phyloP scores from a whole-genome alignment of 2,888 invertebrate genomes.

The Oligia strigilis region DNA sequence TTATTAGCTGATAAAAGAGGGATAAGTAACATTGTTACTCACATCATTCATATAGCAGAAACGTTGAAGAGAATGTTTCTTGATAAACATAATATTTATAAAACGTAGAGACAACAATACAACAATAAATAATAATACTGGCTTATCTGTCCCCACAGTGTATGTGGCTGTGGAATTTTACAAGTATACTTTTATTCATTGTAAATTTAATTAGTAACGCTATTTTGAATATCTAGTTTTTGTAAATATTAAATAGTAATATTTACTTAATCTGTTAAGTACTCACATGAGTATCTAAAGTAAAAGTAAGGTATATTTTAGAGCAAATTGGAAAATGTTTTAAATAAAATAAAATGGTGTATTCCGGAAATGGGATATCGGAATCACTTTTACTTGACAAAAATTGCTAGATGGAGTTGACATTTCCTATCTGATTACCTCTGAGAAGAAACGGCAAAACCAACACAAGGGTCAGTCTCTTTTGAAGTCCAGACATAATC shows the following conservation, averaged over 20 bases:
- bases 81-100: neutral
- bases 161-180: neutral
- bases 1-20: neutral
- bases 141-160: neutral
- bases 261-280: too few species aligned
- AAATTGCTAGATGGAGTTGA: neutral
- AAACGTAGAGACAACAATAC: neutral
- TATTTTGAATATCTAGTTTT: neutral
- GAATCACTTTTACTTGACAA: neutral
- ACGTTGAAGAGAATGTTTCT: neutral
- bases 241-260: neutral
- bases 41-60: neutral
- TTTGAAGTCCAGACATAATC: neutral
- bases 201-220: neutral
- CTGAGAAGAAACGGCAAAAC: neutral
- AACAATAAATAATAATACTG: neutral
- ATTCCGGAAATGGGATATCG: neutral
- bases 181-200: neutral
- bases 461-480: neutral
- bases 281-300: neutral
- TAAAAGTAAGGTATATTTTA: neutral
- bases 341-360: neutral
- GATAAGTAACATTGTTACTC: neutral
- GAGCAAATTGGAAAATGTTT: neutral
- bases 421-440: neutral